Evolutionary conservation across 2,113 vertebrate genomes (phyloP), one percentile per base, ranked within the genome.

Genomic region (Entelurus aequoreus): DNA sequence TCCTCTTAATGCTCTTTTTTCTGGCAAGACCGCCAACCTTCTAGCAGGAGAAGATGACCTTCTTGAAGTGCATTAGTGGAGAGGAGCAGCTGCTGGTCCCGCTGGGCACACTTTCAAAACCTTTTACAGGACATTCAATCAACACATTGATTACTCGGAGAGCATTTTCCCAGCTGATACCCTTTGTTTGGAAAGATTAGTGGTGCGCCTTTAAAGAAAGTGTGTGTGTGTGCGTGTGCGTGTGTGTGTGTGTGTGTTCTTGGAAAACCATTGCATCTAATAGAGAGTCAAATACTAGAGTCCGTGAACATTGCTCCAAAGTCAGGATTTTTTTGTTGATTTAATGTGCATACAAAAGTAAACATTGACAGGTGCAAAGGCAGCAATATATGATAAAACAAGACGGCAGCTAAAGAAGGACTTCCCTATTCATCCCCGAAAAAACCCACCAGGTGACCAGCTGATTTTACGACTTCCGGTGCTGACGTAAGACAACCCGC

Each of bases 101-200:
- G 67, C 48, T 60, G 75, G 76, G 63, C 13, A 1, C 15, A 13
- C 69, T 48, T 63, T 66, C 64, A 76, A 76, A 63, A 53, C 79
- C 67, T 72, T 88, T 84, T 79, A 83, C 66, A 55, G 75, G 71
- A 79, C 66, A 72, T 60, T 53, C 36, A 84, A 83, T 84, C 74
- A 85, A 67, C 75, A 81, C 81, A 91, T 90, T 83, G 87, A 88
- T 90, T 46, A 46, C 3, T 68, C 57, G 52, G 37, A 65, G 76
- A 73, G 86, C 74, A 77, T 75, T 76, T 71, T 71, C 88, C 83
- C 87, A 90, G 86, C 71, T 82, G 87, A 75, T 82, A 74, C 76
- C 61, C 66, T 48, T 36, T 7, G 44, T 44, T 4, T 44, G 64
- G 54, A 44, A 69, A 57, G 16, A 46, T 57, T 57, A 57, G 55